Base-by-base conservation (phyloP, 2,888 invertebrate genomes). In the Plemyria rubiginata region DNA sequence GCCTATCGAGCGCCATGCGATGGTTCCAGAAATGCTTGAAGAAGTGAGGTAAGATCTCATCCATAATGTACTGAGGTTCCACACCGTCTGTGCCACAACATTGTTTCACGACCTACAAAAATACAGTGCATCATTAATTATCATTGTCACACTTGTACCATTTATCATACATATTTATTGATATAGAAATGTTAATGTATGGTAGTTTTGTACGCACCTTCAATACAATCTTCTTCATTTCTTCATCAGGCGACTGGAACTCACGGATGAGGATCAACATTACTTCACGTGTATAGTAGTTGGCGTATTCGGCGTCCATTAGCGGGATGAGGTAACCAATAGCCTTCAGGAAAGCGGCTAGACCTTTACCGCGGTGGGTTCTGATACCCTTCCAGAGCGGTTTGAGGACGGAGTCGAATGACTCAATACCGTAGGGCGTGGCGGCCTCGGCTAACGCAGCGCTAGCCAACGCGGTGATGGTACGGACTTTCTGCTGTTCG, bases 11-110 rank as follows among this genome's bases (percentile, higher is more conserved):
- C 1, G 99, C 99, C 99, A 99, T 99, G 70, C 99, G 95, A 84
- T 99, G 99, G 85, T 99, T 99, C 99, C 99, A 99, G 92, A 99
- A 99, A 88, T 99, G 98, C 88, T 98, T 99, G 93, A 99, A 99
- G 91, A 99, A 99, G 79, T 99, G 98, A 0, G 99, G 99, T 73
- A 99, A 92, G 76, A 99, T 99, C 86, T 99, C 99, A 77, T 99
- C 99, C 92, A 99, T 99, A 73, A 99, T 99, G 81, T 99, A 99
- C 81, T 99, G 98, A 0, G 99, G 96, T 86, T 99, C 99, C 55
- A 99, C 99, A 95, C 99, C 99, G 86, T 99, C 99, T 0, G 99
- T 99, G 9, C 98, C 99, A 84, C 99, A 99, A 90, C 99, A 99
- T 90, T 99, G 99, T 87, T 99, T 99, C 65, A 99, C 99, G 66